Percentiles rank a stretch among this genome's conserved stretches.
phyloP scores from a whole-genome alignment of 2,888 invertebrate genomes.

The Clostera curtula region DNA sequence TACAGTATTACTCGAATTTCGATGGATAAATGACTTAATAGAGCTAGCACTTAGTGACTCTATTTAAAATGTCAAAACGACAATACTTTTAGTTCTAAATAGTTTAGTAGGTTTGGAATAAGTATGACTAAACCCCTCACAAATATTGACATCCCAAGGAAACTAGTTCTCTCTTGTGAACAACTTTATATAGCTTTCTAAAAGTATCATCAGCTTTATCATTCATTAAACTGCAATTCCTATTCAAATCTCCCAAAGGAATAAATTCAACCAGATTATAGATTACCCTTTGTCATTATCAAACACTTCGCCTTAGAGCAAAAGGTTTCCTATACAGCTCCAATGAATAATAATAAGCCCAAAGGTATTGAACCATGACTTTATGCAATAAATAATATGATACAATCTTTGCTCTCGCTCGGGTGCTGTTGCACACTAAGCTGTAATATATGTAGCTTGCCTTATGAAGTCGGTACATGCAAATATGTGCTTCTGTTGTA shows the following conservation, averaged over 20 bases:
- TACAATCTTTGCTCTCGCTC: constrained; percentile 44
- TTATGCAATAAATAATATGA: constrained; percentile 53
- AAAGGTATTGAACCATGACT: constrained; percentile 53
- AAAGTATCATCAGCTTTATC: no score
- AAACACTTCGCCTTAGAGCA: constrained; percentile 20
- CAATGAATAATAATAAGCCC: constrained; percentile 53
- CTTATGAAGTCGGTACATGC: constrained; percentile 29
- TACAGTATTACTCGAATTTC: no score
- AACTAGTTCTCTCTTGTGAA: no score
- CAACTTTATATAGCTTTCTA: no score
- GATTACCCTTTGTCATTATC: constrained; percentile 25
- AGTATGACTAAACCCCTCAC: no score
- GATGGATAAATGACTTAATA: no score
- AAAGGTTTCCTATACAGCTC: constrained; percentile 34
- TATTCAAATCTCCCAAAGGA: constrained; percentile 7
- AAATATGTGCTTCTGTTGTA: constrained; percentile 35
- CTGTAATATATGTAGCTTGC: constrained; percentile 21
- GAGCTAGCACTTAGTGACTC: no score
- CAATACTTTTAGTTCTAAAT: no score
- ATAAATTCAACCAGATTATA: constrained; percentile 13
- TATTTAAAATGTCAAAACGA: no score
- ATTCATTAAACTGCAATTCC: neutral
- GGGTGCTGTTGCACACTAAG: constrained; percentile 22
- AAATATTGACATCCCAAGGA: no score
- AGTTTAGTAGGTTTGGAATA: no score